Percentiles rank a stretch among this genome's conserved stretches.
Evolutionary conservation across 2,797 vertebrate genomes (phyloP).

Genomic region (Enteromius fasciolatus): DNA sequence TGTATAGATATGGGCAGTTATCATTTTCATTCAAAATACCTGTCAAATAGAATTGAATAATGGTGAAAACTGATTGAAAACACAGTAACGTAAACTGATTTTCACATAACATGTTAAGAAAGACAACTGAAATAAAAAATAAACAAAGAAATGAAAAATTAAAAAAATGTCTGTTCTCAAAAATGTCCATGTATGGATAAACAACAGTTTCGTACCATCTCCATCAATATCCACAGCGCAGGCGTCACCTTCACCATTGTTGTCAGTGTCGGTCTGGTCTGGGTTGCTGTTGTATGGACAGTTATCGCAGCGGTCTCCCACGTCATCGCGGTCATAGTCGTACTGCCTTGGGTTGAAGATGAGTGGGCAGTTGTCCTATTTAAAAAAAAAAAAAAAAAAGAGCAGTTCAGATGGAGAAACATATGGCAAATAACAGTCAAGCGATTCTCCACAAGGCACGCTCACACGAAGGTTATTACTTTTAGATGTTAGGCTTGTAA

Average conservation of each 20-base stretch:
- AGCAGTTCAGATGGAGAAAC: slow-evolving; percentile 22
- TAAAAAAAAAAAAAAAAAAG: slow-evolving; percentile 51
- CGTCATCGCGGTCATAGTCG: slow-evolving; percentile 95
- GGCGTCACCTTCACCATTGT: slow-evolving; percentile 93
- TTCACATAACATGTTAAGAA: slow-evolving; percentile 34
- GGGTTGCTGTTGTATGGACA: slow-evolving; percentile 98
- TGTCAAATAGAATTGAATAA: slow-evolving; percentile 58
- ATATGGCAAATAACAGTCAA: slow-evolving; percentile 16
- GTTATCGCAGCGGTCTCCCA: slow-evolving; percentile 97
- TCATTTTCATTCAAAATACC: slow-evolving; percentile 94
- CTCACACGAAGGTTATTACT: slow-evolving; percentile 42
- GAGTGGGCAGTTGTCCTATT: slow-evolving; percentile 96
- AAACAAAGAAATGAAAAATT: neutral
- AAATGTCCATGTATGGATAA: neutral
- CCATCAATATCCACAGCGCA: slow-evolving; percentile 96
- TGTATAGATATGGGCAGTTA: slow-evolving; percentile 96
- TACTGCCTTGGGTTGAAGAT: slow-evolving; percentile 96
- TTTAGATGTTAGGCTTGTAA: slow-evolving; percentile 60
- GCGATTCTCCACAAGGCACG: slow-evolving; percentile 21
- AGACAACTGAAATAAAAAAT: neutral
- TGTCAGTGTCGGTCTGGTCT: slow-evolving; percentile 95
- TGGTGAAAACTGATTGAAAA: neutral
- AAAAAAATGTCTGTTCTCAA: neutral
- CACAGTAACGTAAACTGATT: neutral
- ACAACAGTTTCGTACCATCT: slow-evolving; percentile 80